Evolutionary conservation across 2,113 vertebrate species (phyloP).

Genomic region (Geothlypis trichas): DNA sequence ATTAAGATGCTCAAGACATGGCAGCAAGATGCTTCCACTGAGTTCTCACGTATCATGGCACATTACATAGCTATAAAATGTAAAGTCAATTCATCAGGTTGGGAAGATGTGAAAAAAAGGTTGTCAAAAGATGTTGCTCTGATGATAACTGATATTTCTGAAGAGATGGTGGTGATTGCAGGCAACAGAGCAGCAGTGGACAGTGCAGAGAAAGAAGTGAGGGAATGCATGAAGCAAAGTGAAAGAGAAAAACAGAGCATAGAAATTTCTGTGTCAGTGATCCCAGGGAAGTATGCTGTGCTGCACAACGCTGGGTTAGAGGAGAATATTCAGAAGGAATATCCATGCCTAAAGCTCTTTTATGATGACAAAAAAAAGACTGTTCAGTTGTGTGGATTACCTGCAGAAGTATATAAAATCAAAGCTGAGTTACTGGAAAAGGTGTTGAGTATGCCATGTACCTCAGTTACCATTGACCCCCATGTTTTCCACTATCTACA

Average conservation of each 20-base stretch:
- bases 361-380: constrained; percentile 37
- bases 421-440: constrained; percentile 71
- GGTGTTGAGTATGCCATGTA: constrained; percentile 45
- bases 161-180: constrained; percentile 70
- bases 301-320: constrained; percentile 63
- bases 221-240: constrained; percentile 46
- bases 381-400: constrained; percentile 75
- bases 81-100: constrained; percentile 51
- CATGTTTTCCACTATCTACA: constrained; percentile 75
- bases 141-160: constrained; percentile 61
- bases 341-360: constrained; percentile 70
- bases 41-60: constrained; percentile 68
- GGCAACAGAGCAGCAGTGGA: constrained; percentile 75
- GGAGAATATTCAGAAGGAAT: constrained; percentile 28
- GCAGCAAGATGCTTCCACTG: constrained; percentile 62
- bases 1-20: constrained; percentile 70
- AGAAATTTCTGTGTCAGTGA: constrained; percentile 53
- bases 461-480: constrained; percentile 43
- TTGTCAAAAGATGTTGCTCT: constrained; percentile 44
- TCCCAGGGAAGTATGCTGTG: constrained; percentile 67
- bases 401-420: constrained; percentile 72
- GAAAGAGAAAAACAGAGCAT: constrained; percentile 68
- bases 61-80: constrained; percentile 70
- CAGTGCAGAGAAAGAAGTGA: constrained; percentile 58
- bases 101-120: constrained; percentile 68